A percentile compares a stretch with the other conserved stretches of the same genome.
Evolutionary conservation across 1,140 invertebrate species (phyloP).

Genomic region (Formica exsecta): DNA sequence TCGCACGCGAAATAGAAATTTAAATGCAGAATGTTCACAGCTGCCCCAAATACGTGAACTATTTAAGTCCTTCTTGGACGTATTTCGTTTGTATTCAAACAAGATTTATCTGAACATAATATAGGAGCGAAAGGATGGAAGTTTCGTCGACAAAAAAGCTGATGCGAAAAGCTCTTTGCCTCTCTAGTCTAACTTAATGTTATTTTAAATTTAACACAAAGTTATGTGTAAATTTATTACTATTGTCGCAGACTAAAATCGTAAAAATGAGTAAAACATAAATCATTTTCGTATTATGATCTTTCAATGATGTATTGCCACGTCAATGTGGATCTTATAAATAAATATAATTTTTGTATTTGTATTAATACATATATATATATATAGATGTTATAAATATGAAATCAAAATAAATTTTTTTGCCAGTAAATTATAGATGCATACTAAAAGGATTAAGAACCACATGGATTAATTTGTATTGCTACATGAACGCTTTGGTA

Average conservation of each 20-base stretch:
- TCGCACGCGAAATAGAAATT: conserved; percentile 40
- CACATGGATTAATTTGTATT: conserved; percentile 29
- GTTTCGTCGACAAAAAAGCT: conserved; percentile 28
- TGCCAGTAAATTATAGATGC: conserved; percentile 46
- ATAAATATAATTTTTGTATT: conserved; percentile 23
- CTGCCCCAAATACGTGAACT: conserved; percentile 6
- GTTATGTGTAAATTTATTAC: conserved; percentile 15
- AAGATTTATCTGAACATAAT: conserved; percentile 4
- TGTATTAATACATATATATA: not conserved
- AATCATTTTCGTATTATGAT: not conserved
- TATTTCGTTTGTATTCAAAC: conserved; percentile 35
- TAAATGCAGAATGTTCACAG: conserved; percentile 27
- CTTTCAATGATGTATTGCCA: conserved; percentile 1
- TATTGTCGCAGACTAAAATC: conserved; percentile 8
- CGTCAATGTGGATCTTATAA: not conserved
- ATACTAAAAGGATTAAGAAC: conserved; percentile 14
- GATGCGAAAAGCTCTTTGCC: not conserved
- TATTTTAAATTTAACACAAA: conserved; percentile 31
- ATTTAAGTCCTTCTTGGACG: conserved; percentile 32
- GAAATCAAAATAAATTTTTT: conserved; percentile 26
- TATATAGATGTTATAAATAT: conserved; percentile 11
- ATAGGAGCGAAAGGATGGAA: not conserved
- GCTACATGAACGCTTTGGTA: conserved; percentile 30
- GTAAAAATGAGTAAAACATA: conserved; percentile 36
- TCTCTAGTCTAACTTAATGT: not conserved